These are phyloP conservation scores for Pemphigus obesinymphae DNA, from an alignment of 1,140 invertebrate species.

Conservation along the genomic window DNA sequence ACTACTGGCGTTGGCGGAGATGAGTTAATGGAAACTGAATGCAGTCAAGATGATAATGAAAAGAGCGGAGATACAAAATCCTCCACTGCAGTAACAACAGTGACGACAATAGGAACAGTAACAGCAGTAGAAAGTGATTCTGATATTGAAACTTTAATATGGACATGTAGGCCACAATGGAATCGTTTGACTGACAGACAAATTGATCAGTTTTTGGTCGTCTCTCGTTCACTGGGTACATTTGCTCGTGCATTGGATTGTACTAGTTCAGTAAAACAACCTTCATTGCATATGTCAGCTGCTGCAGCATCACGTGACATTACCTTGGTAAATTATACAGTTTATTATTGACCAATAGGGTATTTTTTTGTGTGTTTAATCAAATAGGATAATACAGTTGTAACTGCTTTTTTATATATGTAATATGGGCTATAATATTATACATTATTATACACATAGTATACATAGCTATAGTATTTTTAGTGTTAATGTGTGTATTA, in stretches of 20 bases:
- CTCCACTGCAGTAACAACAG: neutral
- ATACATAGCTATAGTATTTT: neutral
- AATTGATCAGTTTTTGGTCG: conserved; percentile 97
- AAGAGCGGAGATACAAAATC: neutral
- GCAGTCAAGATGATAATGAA: neutral
- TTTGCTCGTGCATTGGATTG: conserved; percentile 98
- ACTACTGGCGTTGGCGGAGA: neutral
- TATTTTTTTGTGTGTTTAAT: too few species aligned
- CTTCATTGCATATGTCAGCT: conserved; percentile 96
- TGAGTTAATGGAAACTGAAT: neutral
- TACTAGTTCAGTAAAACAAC: conserved; percentile 95
- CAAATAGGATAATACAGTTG: too few species aligned
- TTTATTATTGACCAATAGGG: too few species aligned
- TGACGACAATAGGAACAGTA: neutral
- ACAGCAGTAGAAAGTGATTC: conserved; percentile 53
- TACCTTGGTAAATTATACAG: conserved; percentile 67
- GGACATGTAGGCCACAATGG: conserved; percentile 78
- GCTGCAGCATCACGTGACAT: conserved; percentile 97
- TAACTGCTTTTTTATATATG: too few species aligned
- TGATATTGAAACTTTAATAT: conserved; percentile 84
- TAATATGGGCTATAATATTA: too few species aligned
- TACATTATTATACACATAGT: too few species aligned
- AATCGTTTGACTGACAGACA: conserved; percentile 76
- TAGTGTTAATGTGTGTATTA: neutral
- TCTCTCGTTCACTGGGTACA: conserved; percentile 94